Conservation (phyloP, 2,113 vertebrate genomes). For the Uria aalge region DNA sequence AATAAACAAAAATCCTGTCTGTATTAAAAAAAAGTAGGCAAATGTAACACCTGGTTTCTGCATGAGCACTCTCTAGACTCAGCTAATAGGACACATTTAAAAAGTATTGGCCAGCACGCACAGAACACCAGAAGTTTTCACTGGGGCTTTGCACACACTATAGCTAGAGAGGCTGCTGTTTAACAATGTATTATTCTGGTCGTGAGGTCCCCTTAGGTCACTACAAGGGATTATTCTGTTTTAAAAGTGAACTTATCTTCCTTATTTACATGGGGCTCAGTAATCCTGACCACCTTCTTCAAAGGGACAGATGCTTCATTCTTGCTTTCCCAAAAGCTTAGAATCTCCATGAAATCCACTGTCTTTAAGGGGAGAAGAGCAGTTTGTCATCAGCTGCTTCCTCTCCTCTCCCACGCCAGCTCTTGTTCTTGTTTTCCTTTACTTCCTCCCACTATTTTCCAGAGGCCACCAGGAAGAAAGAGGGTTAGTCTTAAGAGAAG, state of each 20-base stretch:
- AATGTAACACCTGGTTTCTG: background rate
- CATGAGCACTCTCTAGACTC: background rate
- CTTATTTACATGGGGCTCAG: background rate
- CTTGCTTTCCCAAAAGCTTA: background rate
- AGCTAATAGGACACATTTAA: background rate
- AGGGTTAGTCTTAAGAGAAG: background rate
- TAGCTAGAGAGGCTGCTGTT: background rate
- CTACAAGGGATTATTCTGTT: background rate
- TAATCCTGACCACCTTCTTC: background rate
- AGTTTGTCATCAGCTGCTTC: background rate
- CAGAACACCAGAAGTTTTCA: background rate
- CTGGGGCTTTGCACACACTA: background rate
- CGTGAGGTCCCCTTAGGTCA: background rate
- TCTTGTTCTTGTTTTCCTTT: background rate
- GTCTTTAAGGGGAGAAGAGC: background rate
- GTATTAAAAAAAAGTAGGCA: background rate
- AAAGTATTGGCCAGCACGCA: background rate
- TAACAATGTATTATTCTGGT: background rate
- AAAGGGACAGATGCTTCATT: background rate
- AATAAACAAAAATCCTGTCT: background rate
- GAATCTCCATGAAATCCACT: background rate
- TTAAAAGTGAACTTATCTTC: background rate
- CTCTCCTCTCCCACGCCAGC: background rate
- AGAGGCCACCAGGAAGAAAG: background rate
- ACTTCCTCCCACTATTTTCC: background rate